Percentiles rank a stretch among this genome's conserved stretches.
These are phyloP conservation scores for Hoplostethus mediterraneus DNA, from an alignment of 2,797 vertebrate species.

Conservation along the genomic window DNA sequence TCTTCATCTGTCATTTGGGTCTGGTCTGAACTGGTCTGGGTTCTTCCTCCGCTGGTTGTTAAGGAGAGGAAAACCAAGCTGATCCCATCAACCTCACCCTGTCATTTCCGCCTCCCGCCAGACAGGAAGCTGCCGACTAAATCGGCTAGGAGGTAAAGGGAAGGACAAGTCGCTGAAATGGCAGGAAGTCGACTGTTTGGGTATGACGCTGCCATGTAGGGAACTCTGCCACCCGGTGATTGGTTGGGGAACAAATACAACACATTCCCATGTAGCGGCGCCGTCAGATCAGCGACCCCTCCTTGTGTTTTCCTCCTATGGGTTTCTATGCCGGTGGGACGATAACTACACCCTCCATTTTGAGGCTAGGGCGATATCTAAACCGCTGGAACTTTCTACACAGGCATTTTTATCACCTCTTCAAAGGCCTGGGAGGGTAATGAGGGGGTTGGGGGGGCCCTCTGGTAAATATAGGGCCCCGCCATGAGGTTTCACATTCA, in stretches of 20 bases:
- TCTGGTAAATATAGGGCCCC: constrained; percentile 73
- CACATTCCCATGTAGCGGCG: no score
- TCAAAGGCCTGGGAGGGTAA: constrained; percentile 67
- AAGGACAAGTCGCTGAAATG: constrained; percentile 33
- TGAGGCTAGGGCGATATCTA: constrained; percentile 57
- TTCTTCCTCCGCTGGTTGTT: background rate
- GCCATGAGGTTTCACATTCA: constrained; percentile 69
- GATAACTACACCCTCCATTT: constrained; percentile 41
- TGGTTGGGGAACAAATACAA: no score
- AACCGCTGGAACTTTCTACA: constrained; percentile 69
- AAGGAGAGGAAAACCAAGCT: background rate
- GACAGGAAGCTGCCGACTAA: constrained; percentile 44
- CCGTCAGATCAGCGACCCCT: background rate
- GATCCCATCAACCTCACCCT: background rate
- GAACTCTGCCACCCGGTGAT: background rate
- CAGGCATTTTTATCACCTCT: constrained; percentile 71
- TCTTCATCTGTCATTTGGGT: constrained; percentile 36
- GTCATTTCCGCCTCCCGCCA: constrained; percentile 7
- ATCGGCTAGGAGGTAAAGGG: background rate
- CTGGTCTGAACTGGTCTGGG: background rate
- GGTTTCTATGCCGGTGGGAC: background rate
- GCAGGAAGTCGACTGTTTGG: background rate
- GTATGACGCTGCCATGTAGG: background rate
- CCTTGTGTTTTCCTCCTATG: background rate
- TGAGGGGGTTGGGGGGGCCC: constrained; percentile 44